Evolutionary conservation across 2,113 vertebrate genomes (phyloP).

Genomic region (Bubo blakistoni): DNA sequence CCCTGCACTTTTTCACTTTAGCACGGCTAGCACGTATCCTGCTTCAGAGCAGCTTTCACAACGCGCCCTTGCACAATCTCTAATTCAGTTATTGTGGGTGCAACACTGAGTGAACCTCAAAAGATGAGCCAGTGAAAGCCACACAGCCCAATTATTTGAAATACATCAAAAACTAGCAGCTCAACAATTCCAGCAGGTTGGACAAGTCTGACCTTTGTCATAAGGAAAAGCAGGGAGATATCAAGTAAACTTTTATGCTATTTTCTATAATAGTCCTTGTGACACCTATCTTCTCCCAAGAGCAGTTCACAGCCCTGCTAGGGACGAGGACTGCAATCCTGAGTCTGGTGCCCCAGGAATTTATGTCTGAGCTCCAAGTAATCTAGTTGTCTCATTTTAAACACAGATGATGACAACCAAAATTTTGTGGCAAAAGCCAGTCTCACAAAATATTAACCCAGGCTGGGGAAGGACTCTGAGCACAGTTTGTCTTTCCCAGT

Average conservation of each 20-base stretch:
- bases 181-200: not conserved
- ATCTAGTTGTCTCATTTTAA: not conserved
- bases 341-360: not conserved
- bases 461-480: not conserved
- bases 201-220: not conserved
- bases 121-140: not conserved
- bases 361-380: not conserved
- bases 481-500: not conserved
- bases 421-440: not conserved
- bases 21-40: not conserved
- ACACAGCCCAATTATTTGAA: not conserved
- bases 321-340: not conserved
- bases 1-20: constrained; percentile 34
- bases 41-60: constrained; percentile 23
- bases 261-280: not conserved
- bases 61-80: not conserved
- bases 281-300: not conserved
- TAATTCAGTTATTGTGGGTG: not conserved
- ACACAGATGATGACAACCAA: not conserved
- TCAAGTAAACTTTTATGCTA: not conserved
- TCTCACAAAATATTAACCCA: not conserved
- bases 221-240: not conserved
- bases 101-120: not conserved
- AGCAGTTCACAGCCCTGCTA: not conserved
- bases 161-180: not conserved